These are phyloP conservation scores for Crotalus tigris DNA, from an alignment of 2,113 vertebrate genomes.

Conservation along the genomic window DNA sequence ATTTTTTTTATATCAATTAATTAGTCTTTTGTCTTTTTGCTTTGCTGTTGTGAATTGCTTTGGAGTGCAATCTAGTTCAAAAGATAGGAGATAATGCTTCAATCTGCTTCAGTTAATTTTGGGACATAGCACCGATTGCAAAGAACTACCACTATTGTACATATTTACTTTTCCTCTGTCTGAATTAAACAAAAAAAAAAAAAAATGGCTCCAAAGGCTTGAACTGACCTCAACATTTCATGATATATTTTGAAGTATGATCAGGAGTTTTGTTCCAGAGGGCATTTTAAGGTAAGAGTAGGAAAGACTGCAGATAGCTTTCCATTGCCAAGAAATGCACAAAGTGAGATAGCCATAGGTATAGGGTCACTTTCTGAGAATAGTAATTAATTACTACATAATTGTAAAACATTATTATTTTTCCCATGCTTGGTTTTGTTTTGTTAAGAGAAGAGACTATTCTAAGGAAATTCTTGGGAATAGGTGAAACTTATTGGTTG, in stretches of 20 bases:
- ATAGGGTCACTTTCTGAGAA: not conserved
- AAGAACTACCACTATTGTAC: not conserved
- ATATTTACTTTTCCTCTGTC: not conserved
- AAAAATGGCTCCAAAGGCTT: not conserved
- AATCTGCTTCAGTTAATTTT: not conserved
- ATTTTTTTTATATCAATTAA: not conserved
- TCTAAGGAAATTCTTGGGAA: not conserved
- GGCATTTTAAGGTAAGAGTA: not conserved
- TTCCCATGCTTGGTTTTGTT: not conserved
- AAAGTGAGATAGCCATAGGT: not conserved
- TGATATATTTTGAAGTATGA: not conserved
- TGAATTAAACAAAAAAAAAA: not conserved
- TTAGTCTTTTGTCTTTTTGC: not conserved
- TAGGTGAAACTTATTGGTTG: not conserved
- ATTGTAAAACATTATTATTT: not conserved
- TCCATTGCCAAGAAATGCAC: not conserved
- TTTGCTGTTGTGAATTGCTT: not conserved
- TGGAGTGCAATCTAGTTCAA: not conserved
- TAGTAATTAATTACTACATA: not conserved
- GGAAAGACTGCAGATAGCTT: not conserved
- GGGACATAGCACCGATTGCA: not conserved
- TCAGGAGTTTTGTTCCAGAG: not conserved
- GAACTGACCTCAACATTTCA: not conserved
- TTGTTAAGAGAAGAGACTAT: not conserved
- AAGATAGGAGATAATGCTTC: not conserved